A percentile compares a stretch with the other conserved stretches of the same genome.
Conservation (phyloP, 2,113 vertebrate genomes). For the Anser brachyrhynchus region DNA sequence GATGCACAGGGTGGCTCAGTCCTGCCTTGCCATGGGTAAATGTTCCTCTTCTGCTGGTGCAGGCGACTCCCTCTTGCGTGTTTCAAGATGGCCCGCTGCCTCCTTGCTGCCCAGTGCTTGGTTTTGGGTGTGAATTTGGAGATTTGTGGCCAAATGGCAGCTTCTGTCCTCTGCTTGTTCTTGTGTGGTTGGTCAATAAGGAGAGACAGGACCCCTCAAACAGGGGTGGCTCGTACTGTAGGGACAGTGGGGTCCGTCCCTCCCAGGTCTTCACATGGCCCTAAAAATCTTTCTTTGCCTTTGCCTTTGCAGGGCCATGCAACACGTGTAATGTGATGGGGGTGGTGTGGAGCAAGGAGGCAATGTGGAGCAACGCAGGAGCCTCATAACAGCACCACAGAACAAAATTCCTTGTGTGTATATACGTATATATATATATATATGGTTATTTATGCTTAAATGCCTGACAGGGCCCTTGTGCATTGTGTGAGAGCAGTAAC, state of each 20-base stretch:
- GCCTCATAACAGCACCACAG: neutral
- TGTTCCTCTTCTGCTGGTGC: accelerated
- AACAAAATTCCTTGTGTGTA: neutral
- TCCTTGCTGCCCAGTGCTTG: neutral
- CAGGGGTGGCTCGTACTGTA: accelerated
- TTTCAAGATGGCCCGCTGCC: neutral
- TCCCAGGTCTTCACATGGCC: neutral
- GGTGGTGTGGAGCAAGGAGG: neutral
- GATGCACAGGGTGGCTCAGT: neutral
- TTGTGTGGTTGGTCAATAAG: neutral
- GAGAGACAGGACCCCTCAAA: neutral
- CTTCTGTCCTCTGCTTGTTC: neutral
- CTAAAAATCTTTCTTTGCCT: neutral
- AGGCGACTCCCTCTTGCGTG: accelerated
- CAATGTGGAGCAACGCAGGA: neutral
- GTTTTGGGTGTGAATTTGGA: neutral
- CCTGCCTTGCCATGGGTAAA: accelerated
- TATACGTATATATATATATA: too few relatives aligned
- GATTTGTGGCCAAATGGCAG: neutral
- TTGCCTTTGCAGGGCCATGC: neutral
- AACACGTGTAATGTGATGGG: neutral
- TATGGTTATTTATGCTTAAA: neutral
- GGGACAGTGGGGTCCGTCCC: neutral
- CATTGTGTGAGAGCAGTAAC: neutral
- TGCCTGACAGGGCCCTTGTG: neutral